Evolutionary conservation across 2,113 vertebrate genomes (phyloP), one percentile per base, ranked within the genome.

Genomic region (Dipodomys stephensi): DNA sequence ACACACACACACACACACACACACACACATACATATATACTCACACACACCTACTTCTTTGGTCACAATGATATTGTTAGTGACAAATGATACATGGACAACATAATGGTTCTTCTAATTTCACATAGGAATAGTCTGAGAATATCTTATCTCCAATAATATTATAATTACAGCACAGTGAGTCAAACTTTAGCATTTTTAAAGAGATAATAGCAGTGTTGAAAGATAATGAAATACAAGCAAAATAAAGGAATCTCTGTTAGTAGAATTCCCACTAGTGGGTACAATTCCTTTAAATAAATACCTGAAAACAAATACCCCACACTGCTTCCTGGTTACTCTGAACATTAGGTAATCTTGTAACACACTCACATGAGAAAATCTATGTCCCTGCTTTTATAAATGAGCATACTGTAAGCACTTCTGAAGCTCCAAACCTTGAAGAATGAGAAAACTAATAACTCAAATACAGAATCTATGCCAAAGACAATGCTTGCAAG

Each of bases 101-200:
- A 83, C 32, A 85, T 25, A 83, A 62, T 77, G 60, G 6, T 78
- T 72, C 49, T 77, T 74, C 46, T 82, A 72, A 10, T 85, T 77
- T 62, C 30, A 93, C 67, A 81, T 11, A 65, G 88, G 57, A 53
- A 35, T 0, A 62, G 1, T 64, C 86, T 62, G 46, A 87, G 72
- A 72, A 27, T 88, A 88, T 53, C 44, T 89, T 25, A 76, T 13
- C 91, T 23, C 6, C 32, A 68, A 12, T 67, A 2, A 80, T 53
- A 65, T 88, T 92, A 85, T 35, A 92, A 74, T 92, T 65, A n/a
- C 0, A 86, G 69, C 7, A 13, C 39, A 62, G 2, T 64, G 46
- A 19, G 64, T 32, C 62, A 92, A 62, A 97, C 46, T 68, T 69
- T 19, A 79, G 27, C n/a, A 60, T 27, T 89, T 88, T 72, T 2